These are phyloP conservation scores for Drosophila insularis DNA, from an alignment of 1,140 invertebrate species.

Conservation along the genomic window DNA sequence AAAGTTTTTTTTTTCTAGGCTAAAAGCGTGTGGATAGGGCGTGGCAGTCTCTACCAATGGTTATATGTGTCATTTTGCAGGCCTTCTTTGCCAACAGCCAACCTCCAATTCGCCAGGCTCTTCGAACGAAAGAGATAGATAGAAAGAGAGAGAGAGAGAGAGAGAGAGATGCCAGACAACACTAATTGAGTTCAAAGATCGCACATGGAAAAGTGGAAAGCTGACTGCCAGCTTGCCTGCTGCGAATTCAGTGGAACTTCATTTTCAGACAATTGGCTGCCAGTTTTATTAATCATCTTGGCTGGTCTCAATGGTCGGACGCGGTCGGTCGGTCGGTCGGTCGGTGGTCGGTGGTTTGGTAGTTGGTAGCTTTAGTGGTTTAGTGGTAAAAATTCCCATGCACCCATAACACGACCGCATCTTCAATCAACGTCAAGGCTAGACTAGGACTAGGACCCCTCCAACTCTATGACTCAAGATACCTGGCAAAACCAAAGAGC, in stretches of 20 bases:
- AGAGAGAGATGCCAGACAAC: conserved; percentile 37
- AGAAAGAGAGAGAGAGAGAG: conserved; percentile 24
- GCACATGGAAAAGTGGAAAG: conserved; percentile 56
- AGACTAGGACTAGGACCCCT: conserved; percentile 13
- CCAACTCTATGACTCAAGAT: not conserved
- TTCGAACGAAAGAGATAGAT: conserved; percentile 19
- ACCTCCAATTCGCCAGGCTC: not conserved
- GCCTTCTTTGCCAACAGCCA: not conserved
- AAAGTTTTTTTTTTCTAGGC: conserved; percentile 55
- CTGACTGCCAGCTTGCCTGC: conserved; percentile 18
- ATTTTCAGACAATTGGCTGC: conserved; percentile 20
- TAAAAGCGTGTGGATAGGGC: conserved; percentile 67
- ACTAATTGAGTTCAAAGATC: conserved; percentile 76
- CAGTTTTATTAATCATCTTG: conserved; percentile 60
- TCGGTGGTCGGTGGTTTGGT: not conserved
- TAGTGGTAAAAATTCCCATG: conserved; percentile 53
- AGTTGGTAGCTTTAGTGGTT: not conserved
- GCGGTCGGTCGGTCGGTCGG: not conserved
- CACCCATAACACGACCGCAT: conserved; percentile 69
- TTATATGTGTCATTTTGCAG: conserved; percentile 72
- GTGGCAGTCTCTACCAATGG: conserved; percentile 63
- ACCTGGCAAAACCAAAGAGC: conserved; percentile 3
- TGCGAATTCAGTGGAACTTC: conserved; percentile 40
- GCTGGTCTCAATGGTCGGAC: conserved; percentile 5
- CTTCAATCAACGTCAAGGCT: conserved; percentile 75